Base-by-base conservation (phyloP, 2,113 vertebrate genomes). In the Prionailurus viverrinus region DNA sequence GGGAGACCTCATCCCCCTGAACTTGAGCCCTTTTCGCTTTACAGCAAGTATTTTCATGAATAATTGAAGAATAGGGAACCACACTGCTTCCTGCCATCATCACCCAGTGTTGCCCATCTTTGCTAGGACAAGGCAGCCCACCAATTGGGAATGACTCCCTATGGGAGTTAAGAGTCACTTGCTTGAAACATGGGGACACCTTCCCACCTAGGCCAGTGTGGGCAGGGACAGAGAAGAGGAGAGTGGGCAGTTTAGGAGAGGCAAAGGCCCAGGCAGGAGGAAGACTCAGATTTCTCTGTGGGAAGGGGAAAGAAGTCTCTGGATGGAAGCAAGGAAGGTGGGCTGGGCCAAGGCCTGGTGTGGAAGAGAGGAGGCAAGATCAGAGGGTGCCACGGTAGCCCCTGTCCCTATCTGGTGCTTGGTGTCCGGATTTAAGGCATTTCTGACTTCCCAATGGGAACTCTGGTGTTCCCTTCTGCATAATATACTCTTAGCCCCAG, bases 11-110 rank as follows among this genome's bases (percentile, higher is more conserved):
- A 51, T 78, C 7, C 29, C 51, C 39, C 80, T 88, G 66, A 88
- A 48, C 19, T 36, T 29, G 33, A 82, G 73, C 15, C 45, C 14
- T 80, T 93, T 82, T 33, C 21, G 84, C 78, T 94, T 82, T 41
- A 79, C 33, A 81, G 45, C 18, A 89, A 45, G 12, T n/a, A 33
- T 94, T 93, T 96, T 63, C 87, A 74, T 10, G 25, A 87, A 29
- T 45, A 89, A 94, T 7, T 69, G 33, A 91, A 96, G 45, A 68
- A 61, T 71, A 82, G 78, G 89, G 65, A 84, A 36, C 19, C 39
- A 33, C n/a, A 39, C 3, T 0, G 15, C 21, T 48, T 93, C 91
- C 73, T 61, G 27, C 74, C 66, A 53, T 89, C 87, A 41, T 25
- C 79, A 45, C 68, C 61, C 61, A 74, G 55, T 29, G 78, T 11